Base-by-base conservation (phyloP, 1,140 invertebrate genomes). In the Bombus confusus region DNA sequence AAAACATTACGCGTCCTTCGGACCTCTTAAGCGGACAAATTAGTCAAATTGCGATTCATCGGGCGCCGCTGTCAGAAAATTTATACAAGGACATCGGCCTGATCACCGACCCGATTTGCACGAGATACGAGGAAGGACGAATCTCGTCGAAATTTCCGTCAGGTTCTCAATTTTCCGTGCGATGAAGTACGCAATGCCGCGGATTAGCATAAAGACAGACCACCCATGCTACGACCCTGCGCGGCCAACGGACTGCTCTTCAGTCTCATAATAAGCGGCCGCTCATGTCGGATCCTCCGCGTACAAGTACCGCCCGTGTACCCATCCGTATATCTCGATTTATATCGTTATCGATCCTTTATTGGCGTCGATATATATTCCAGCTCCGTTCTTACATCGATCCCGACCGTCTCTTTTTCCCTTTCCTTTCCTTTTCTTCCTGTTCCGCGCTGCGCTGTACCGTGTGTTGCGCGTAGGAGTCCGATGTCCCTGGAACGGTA, bases 261-360 rank as follows among this genome's bases (percentile, higher is more conserved):
- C 91, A 91, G 89, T 86, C 92, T 93, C 90, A 88, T 94, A 94
- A 95, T 94, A 94, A 94, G 92, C 92, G 90, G 90, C 86, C 90
- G 93, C 87, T 93, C 93, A 91, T 94, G 94, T 95, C 87, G 91
- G 90, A 93, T 93, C 91, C 92, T 87, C 89, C 80, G 81, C 86
- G 91, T 93, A 95, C 94, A 95, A 93, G 94, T 91, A 91, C 92
- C 91, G 93, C 89, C 89, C 94, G 91, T 95, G 94, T 94, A 94
- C 88, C 93, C 93, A 95, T 95, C 93, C 91, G 91, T 94, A 92
- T 91, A 93, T 94, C 92, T 94, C 94, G 94, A 95, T 95, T 95
- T 95, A 95, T 95, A 93, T 92, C 92, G 93, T 94, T 95, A 94
- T 94, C 92, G 93, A 93, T 94, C 93, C 93, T 93, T 93, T 95